Conservation (phyloP, 2,113 vertebrate genomes). For the Nycticebus coucang region DNA sequence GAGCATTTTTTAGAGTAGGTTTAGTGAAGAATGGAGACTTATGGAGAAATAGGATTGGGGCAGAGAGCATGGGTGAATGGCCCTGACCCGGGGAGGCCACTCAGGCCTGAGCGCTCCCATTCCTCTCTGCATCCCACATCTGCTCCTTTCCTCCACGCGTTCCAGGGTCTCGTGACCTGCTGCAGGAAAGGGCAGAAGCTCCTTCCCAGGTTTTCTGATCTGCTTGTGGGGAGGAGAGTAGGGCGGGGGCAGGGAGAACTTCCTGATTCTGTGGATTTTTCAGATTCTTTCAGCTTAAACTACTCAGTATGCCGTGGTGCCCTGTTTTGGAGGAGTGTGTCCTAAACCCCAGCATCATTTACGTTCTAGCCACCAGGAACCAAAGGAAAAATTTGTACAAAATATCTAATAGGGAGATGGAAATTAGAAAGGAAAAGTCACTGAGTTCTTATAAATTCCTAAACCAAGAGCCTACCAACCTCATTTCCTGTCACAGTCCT, state of each 20-base stretch:
- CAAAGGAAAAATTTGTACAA: neutral
- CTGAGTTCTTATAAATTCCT: neutral
- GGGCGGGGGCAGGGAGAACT: neutral
- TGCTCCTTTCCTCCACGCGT: neutral
- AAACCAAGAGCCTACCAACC: neutral
- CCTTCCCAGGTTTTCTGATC: no score
- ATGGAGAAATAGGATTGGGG: neutral
- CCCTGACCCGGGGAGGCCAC: neutral
- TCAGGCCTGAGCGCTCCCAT: neutral
- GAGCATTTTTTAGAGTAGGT: no score
- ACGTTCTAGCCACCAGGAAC: neutral
- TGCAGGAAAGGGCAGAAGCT: neutral
- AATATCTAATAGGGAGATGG: neutral
- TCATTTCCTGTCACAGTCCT: neutral
- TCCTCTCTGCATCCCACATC: neutral
- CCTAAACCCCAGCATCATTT: neutral
- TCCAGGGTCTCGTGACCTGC: neutral
- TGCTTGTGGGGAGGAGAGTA: no score
- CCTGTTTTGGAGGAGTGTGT: neutral
- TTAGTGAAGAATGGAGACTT: neutral
- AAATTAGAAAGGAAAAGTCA: neutral
- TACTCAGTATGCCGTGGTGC: no score
- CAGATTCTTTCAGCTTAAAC: neutral
- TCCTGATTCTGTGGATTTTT: neutral
- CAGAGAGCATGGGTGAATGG: no score